These are phyloP conservation scores for Corythucha ciliata DNA, from an alignment of 2,888 invertebrate genomes.

Conservation along the genomic window DNA sequence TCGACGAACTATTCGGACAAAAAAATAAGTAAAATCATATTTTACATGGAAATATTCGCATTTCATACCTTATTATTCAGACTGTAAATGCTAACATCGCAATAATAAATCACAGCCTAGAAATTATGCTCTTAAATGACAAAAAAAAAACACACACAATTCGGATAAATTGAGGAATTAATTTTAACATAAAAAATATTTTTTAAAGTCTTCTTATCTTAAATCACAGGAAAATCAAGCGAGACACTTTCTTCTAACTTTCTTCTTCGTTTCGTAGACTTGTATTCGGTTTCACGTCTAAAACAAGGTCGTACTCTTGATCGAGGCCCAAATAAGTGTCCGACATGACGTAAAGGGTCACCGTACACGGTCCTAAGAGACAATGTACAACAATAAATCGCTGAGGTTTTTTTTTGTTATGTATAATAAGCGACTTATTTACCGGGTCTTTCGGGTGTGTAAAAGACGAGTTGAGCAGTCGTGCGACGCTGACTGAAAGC, in stretches of 20 bases:
- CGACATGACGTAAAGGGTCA: constrained; percentile 77
- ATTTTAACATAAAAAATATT: no score
- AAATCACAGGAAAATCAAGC: no score
- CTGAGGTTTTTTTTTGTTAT: background rate
- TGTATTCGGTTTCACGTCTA: constrained; percentile 41
- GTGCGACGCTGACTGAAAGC: constrained; percentile 46
- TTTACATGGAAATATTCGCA: background rate
- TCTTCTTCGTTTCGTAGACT: no score
- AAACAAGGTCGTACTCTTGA: constrained; percentile 63
- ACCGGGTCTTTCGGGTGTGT: constrained; percentile 50
- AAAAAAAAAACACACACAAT: no score
- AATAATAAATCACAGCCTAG: no score
- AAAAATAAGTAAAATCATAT: background rate
- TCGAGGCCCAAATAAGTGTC: constrained; percentile 90
- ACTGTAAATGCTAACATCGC: no score
- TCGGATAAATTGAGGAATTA: no score
- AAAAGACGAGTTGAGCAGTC: constrained; percentile 51
- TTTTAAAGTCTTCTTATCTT: no score
- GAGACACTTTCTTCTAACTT: no score
- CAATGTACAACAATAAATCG: background rate
- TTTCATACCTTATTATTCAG: no score
- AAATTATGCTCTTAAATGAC: no score
- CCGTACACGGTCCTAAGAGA: constrained; percentile 57
- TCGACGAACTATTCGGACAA: constrained; percentile 29
- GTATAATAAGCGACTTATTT: constrained; percentile 25